A percentile compares a stretch with the other conserved stretches of the same genome.
Conservation (phyloP, 2,888 invertebrate genomes). For the Tiliacea aurago region DNA sequence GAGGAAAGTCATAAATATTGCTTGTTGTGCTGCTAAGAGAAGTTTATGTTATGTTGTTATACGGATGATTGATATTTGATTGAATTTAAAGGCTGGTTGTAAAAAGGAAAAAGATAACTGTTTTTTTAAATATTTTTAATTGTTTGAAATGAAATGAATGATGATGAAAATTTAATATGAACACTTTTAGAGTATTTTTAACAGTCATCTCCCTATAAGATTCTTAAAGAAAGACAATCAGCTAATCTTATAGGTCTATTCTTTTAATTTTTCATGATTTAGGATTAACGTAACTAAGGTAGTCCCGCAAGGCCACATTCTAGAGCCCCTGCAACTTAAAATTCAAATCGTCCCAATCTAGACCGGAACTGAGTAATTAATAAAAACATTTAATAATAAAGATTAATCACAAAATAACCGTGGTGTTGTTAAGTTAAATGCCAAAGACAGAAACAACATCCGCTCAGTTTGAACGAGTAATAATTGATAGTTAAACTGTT, state of each 20-base stretch:
- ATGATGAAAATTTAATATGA: not conserved
- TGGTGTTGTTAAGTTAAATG: constrained; percentile 74
- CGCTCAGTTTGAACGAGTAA: constrained; percentile 69
- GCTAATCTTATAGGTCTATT: not conserved
- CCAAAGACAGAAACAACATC: constrained; percentile 79
- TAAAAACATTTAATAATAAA: constrained; percentile 73
- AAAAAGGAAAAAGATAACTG: not conserved
- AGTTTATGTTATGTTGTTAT: constrained; percentile 37
- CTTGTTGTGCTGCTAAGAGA: constrained; percentile 33
- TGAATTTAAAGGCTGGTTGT: constrained; percentile 30
- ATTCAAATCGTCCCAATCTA: not conserved
- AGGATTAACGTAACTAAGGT: too few species aligned
- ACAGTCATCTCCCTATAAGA: not conserved
- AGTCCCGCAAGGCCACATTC: not conserved
- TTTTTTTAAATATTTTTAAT: not conserved
- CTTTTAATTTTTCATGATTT: not conserved
- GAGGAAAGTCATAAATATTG: constrained; percentile 60
- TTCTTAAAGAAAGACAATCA: not conserved
- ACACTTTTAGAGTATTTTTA: too few species aligned
- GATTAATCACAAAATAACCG: constrained; percentile 76
- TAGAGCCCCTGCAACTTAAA: not conserved
- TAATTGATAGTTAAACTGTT: constrained; percentile 63
- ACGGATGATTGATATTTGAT: constrained; percentile 40
- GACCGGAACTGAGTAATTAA: constrained; percentile 74
- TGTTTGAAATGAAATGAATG: not conserved